phyloP scores from a whole-genome alignment of 2,888 invertebrate species.

The Onthophagus sagittarius region DNA sequence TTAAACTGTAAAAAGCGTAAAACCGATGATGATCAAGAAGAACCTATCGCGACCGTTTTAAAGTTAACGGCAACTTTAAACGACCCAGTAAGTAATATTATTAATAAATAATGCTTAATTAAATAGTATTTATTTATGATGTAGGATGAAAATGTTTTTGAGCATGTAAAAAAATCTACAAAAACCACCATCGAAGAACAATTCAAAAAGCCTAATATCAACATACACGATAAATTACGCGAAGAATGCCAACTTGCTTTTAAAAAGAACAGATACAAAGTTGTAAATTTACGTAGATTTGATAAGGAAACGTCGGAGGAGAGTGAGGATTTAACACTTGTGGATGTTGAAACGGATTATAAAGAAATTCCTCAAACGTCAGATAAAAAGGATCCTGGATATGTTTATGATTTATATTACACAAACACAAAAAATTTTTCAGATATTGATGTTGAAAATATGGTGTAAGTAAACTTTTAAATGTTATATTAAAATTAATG shows the following conservation, averaged over 20 bases:
- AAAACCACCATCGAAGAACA: slow-evolving; percentile 51
- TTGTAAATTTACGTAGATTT: slow-evolving; percentile 57
- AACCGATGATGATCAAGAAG: slow-evolving; percentile 47
- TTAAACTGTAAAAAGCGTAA: slow-evolving; percentile 68
- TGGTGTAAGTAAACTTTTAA: slow-evolving; percentile 40
- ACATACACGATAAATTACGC: slow-evolving; percentile 49
- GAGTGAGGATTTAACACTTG: slow-evolving; percentile 50
- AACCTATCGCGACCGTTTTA: slow-evolving; percentile 59
- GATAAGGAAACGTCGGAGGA: slow-evolving; percentile 46
- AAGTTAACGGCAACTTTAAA: slow-evolving; percentile 71
- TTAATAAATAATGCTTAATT: slow-evolving; percentile 1
- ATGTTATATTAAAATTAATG: background rate
- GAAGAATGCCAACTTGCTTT: slow-evolving; percentile 49
- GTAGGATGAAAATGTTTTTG: slow-evolving; percentile 50
- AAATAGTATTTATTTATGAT: slow-evolving; percentile 16
- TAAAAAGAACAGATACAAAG: slow-evolving; percentile 55
- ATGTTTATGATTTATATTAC: slow-evolving; percentile 64
- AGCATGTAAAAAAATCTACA: slow-evolving; percentile 49
- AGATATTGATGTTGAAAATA: slow-evolving; percentile 46
- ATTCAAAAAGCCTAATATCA: slow-evolving; percentile 50
- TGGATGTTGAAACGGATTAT: slow-evolving; percentile 55
- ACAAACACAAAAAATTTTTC: slow-evolving; percentile 51
- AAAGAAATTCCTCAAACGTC: slow-evolving; percentile 26
- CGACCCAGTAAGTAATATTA: slow-evolving; percentile 54
- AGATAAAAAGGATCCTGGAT: slow-evolving; percentile 37